These are phyloP conservation scores for Magallana gigas DNA, from an alignment of 1,140 invertebrate genomes.

Conservation along the genomic window DNA sequence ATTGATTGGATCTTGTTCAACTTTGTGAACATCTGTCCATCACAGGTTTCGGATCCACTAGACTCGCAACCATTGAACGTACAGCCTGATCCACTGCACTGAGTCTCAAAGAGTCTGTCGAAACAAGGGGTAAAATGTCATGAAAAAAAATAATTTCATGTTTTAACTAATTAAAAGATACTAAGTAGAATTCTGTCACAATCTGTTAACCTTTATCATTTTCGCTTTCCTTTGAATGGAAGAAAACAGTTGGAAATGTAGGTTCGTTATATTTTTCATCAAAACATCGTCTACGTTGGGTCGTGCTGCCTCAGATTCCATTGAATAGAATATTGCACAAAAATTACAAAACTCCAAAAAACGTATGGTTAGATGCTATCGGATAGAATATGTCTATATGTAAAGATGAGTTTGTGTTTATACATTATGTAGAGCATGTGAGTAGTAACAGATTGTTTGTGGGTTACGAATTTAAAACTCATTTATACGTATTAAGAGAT, in stretches of 20 bases:
- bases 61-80: conserved; percentile 12
- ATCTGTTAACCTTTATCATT: not conserved
- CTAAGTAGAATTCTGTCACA: too few species aligned
- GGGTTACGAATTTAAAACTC: too few species aligned
- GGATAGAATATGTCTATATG: too few species aligned
- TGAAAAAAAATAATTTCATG: too few species aligned
- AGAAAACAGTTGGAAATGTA: conserved; percentile 20
- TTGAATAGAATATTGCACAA: too few species aligned
- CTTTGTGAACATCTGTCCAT: not conserved
- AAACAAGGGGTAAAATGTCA: not conserved
- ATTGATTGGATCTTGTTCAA: not conserved
- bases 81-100: conserved; percentile 13
- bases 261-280: conserved; percentile 7
- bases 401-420: too few species aligned
- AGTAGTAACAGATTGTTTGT: too few species aligned
- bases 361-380: too few species aligned
- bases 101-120: not conserved
- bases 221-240: conserved; percentile 7
- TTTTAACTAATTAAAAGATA: not conserved
- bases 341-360: too few species aligned
- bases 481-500: too few species aligned
- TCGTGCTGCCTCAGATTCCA: not conserved
- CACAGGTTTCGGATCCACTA: not conserved
- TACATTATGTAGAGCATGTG: too few species aligned
- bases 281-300: not conserved